Percentiles rank a stretch among this genome's conserved stretches.
Conservation (phyloP, 2,113 vertebrate species). For the Arenaria interpres region DNA sequence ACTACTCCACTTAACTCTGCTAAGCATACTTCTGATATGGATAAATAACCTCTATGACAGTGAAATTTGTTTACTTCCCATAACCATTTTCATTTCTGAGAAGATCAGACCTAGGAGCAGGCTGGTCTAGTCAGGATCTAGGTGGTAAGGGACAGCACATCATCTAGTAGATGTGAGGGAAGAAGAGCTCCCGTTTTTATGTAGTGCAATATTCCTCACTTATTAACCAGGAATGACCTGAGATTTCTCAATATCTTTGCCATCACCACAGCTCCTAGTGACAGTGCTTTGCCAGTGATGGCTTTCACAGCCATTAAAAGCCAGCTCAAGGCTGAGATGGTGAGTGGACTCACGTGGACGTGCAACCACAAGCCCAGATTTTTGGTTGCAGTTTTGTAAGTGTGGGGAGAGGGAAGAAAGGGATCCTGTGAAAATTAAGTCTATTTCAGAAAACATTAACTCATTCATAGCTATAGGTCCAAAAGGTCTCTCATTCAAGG, state of each 20-base stretch:
- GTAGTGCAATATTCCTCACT: neutral
- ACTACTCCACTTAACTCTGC: neutral
- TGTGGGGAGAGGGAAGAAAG: neutral
- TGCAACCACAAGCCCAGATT: neutral
- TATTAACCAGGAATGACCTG: neutral
- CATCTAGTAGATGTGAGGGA: accelerated
- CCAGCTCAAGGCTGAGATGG: neutral
- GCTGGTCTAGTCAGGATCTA: neutral
- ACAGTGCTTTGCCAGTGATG: neutral
- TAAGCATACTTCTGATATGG: neutral
- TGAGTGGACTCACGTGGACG: neutral
- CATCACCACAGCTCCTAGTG: neutral
- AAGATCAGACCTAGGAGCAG: neutral
- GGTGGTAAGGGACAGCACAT: neutral
- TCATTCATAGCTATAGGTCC: neutral
- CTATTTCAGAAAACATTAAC: neutral
- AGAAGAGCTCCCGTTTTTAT: neutral
- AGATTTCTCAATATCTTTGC: neutral
- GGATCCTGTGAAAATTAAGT: neutral
- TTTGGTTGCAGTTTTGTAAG: neutral
- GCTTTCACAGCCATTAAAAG: neutral
- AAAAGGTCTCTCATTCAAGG: neutral
- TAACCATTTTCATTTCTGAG: neutral
- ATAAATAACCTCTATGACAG: neutral
- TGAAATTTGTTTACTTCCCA: neutral